Conservation (phyloP, 2,113 vertebrate species). For the Neolamprologus tretocephalus region DNA sequence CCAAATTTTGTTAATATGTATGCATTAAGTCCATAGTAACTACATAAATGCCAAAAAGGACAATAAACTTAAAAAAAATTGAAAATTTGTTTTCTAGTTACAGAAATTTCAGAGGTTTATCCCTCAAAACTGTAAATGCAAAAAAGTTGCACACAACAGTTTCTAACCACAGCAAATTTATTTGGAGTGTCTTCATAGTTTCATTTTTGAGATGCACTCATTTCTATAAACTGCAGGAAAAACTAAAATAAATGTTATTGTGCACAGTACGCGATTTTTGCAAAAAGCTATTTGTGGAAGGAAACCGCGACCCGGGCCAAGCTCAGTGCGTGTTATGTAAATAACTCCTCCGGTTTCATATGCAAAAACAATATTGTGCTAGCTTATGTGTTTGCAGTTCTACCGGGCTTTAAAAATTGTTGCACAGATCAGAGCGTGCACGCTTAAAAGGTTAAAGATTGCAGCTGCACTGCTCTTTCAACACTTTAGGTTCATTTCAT, state of each 20-base stretch:
- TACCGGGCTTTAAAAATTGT: too few relatives aligned
- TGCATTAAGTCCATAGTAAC: not conserved
- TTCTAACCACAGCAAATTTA: not conserved
- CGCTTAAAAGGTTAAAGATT: too few relatives aligned
- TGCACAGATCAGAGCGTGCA: too few relatives aligned
- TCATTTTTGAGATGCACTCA: not conserved
- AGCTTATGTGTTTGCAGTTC: not conserved
- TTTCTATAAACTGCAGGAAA: not conserved
- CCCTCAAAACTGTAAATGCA: not conserved
- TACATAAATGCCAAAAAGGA: fast-evolving
- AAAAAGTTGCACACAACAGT: not conserved
- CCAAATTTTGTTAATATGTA: not conserved
- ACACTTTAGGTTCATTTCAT: too few relatives aligned
- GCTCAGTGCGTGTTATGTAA: not conserved
- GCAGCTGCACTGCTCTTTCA: too few relatives aligned
- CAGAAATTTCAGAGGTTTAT: not conserved
- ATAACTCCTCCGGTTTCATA: not conserved
- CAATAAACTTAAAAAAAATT: not conserved
- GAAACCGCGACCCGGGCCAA: fast-evolving
- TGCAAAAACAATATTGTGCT: not conserved
- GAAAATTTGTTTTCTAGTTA: fast-evolving
- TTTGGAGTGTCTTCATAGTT: not conserved
- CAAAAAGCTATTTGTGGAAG: not conserved
- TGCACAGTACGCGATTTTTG: not conserved
- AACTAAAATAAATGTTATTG: not conserved